Evolutionary conservation across 2,888 invertebrate genomes (phyloP), one percentile per base, ranked within the genome.

Genomic region (Apomyelois bistriatella): DNA sequence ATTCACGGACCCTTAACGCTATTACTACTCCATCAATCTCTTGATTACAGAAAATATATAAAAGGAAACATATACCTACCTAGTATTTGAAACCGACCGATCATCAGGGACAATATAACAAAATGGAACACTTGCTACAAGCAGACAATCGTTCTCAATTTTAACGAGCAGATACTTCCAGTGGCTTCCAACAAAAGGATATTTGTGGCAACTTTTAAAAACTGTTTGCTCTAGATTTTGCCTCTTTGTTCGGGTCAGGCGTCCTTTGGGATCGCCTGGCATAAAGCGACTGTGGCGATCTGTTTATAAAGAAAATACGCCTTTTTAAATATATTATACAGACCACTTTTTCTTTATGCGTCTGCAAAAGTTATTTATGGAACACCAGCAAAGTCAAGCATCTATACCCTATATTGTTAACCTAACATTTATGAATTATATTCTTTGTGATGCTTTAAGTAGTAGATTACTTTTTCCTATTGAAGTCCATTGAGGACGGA

Each of bases 141-240:
- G n/a, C 41, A n/a, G 17, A 41, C 41, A 41, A 47, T 47, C 32
- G 38, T 16, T 38, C 48, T 48, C 37, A 48, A 48, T 48, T 15
- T 30, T 46, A 46, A 9, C 9, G 8, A 43, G 8, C 17, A 41
- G 17, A 13, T 15, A 13, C 43, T 30, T 13, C 30, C 15, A 46
- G 30, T n/a, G 43, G 28, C 8, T 28, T 15, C 38, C 37, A 28
- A 48, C 48, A 48, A 48, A 48, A 28, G 22, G 48, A 37, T 48
- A 48, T 48, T 48, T 48, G 48, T 38, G 38, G 48, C 22, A 37
- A 48, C 48, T 48, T 48, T 48, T 38, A 38, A 48, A 48, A 48
- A 48, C 15, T 48, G 22, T 38, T 48, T 48, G 48, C 38, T 38
- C 37, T 12, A 48, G 48, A 48, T 48, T 48, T 37, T 17, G 16